Evolutionary conservation across 1,140 invertebrate genomes (phyloP).

Genomic region (Caenorhabditis remanei): DNA sequence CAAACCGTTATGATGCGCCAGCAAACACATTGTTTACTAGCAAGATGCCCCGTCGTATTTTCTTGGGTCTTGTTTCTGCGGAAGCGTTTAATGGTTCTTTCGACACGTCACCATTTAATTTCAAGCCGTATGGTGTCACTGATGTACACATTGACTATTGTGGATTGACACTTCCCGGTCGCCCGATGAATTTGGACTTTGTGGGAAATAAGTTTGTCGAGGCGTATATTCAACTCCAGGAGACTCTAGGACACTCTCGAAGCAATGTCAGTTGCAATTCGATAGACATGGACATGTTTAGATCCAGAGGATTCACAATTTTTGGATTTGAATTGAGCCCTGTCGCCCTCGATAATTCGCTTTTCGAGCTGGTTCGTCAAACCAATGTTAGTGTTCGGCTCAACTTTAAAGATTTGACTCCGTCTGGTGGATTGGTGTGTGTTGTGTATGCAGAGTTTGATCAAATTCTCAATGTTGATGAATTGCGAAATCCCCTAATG

Average conservation of each 20-base stretch:
- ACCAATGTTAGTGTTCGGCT: background rate
- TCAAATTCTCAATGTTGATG: background rate
- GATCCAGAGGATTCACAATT: background rate
- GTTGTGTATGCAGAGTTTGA: background rate
- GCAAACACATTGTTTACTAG: background rate
- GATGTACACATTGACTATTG: conserved; percentile 7
- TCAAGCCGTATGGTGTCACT: background rate
- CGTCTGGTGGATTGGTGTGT: background rate
- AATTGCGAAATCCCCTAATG: background rate
- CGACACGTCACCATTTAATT: background rate
- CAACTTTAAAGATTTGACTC: background rate
- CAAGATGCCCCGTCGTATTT: background rate
- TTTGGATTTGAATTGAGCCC: conserved; percentile 6
- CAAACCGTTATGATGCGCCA: background rate
- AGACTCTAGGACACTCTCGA: background rate
- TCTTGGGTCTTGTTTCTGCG: background rate
- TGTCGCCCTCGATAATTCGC: background rate
- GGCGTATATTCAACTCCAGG: background rate
- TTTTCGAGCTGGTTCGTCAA: background rate
- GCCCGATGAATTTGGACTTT: background rate
- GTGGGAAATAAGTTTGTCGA: background rate
- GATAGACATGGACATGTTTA: background rate
- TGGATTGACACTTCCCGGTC: background rate
- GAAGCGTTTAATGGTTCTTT: background rate
- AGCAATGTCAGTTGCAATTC: background rate